Base-by-base conservation (phyloP, 2,113 vertebrate species). In the Prietella phreatophila region DNA sequence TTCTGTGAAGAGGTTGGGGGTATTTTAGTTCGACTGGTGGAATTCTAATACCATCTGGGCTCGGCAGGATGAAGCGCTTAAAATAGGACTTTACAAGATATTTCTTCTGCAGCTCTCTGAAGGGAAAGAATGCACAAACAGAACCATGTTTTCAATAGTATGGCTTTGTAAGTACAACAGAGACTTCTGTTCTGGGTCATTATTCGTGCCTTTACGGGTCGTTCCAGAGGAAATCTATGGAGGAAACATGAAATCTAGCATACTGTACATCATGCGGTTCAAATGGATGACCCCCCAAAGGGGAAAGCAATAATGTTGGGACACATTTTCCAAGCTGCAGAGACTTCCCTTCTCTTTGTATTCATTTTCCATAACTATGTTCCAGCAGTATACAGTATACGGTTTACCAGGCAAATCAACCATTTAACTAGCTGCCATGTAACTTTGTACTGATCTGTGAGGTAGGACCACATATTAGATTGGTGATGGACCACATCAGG, bases 21-120 rank as follows among this genome's bases (percentile, higher is more conserved):
- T 27, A 75, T 90, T 84, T 88, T 90, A 88, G 91, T 91, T 83
- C 47, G 65, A 76, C 89, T 89, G 53, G 86, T 27, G 73, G 88
- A 92, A 91, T 92, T 91, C 89, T n/a, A 30, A 89, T 90, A 92
- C 87, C 88, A 90, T 87, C 86, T 83, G 84, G 85, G 65, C 88
- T 89, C 61, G 56, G 71, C 90, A 84, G 71, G 73, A 73, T 76
- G 86, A 91, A 88, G 85, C 86, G 88, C 87, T 92, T 92, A 91
- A 93, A 87, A 53, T 76, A 82, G 55, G 60, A 63, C 42, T 86
- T 85, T 67, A 84, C 81, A 78, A 82, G 42, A 73, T 50, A 80
- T 33, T 87, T 56, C 80, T 87, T 87, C 63, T 58, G 80, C 80
- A 73, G 36, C 42, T 65, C 60, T 50, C 11, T 22, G 11, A 82